Base-by-base conservation (phyloP, 1,140 invertebrate species). In the Chironomus tepperi region DNA sequence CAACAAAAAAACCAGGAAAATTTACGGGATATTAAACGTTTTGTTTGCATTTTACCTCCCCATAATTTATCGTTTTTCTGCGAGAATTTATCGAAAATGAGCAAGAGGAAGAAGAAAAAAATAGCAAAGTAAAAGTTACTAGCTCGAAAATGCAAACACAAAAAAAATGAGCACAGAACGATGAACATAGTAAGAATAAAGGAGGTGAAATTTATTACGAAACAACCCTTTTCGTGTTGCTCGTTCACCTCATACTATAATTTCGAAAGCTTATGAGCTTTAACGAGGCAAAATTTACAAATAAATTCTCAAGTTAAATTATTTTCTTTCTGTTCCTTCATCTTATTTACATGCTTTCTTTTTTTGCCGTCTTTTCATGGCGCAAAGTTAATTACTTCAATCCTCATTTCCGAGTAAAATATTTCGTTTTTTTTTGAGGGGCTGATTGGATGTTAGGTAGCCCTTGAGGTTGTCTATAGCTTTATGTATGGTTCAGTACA, bases 21-120 rank as follows among this genome's bases (percentile, higher is more conserved):
- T 57, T 57, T 57, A 57, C 47, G 47, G 12, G 47, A 57, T 57
- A 57, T 57, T 57, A 57, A 57, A 57, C 47, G 47, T 57, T 57
- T 57, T 57, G 47, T 57, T 57, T 57, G 47, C 47, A 57, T 57
- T 57, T 57, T 57, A 57, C 47, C 47, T 57, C 12, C 47, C n/a
- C 47, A n/a, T 57, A 57, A 57, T 57, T 57, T 57, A 57, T 57
- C 47, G 47, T 15, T 57, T 47, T 57, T n/a, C 47, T 57, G 5
- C n/a, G 47, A 57, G n/a, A n/a, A n/a, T 57, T 57, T 57, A 57
- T 57, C 47, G 47, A 15, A 57, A 57, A 57, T 34, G 24, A 34
- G 24, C n/a, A n/a, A n/a, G 24, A 34, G 5, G 24, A 2, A 34
- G 5, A 34, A 34, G 1, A 34, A 34, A 34, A 34, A 34, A 34